phyloP scores from a whole-genome alignment of 2,113 vertebrate genomes.

The Puffinus mauretanicus region DNA sequence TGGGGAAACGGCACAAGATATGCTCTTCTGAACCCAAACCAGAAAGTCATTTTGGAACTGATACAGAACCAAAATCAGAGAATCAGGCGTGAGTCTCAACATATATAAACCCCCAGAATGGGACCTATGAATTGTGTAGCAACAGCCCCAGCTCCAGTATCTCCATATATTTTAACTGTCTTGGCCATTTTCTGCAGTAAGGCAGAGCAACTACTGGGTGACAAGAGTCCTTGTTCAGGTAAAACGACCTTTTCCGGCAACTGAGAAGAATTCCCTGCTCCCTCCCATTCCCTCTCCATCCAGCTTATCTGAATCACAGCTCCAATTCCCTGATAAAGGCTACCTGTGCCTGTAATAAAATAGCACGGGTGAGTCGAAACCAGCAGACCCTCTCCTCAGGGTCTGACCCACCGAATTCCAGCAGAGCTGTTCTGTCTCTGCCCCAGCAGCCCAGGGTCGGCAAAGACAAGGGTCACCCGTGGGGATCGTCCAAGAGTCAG shows the following conservation, averaged over 20 bases:
- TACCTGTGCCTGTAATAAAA: neutral
- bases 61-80: neutral
- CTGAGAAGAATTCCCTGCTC: neutral
- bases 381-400: neutral
- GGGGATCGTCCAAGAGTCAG: fast-evolving
- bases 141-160: neutral
- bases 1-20: neutral
- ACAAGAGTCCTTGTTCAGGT: neutral
- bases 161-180: neutral
- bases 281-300: neutral
- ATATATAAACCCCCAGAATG: neutral
- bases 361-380: neutral
- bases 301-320: neutral
- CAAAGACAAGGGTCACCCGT: neutral
- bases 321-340: neutral
- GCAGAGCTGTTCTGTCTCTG: neutral
- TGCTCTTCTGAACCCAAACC: neutral
- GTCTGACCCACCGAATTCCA: neutral
- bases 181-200: neutral
- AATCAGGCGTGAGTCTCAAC: neutral
- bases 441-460: neutral
- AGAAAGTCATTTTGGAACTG: neutral
- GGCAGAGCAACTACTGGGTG: neutral
- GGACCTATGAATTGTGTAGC: neutral
- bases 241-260: neutral